phyloP scores from a whole-genome alignment of 2,888 invertebrate genomes.

The Electrophaes corylata region DNA sequence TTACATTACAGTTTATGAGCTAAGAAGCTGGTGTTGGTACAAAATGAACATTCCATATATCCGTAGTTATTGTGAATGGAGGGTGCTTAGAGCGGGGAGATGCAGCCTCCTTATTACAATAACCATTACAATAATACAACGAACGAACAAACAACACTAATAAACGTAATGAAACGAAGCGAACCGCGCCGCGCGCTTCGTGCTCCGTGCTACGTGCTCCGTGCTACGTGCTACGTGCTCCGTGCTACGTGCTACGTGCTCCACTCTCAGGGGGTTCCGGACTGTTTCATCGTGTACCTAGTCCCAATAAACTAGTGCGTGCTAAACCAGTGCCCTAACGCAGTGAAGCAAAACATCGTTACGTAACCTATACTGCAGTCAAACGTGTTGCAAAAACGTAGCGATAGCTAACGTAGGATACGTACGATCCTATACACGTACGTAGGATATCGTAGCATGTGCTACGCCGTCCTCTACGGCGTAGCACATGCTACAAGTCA shows the following conservation, averaged over 20 bases:
- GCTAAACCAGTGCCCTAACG: too few relatives aligned
- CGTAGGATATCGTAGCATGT: neutral
- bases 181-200: neutral
- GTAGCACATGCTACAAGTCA: neutral
- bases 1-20: neutral
- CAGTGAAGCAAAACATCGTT: too few relatives aligned
- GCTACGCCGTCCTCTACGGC: neutral
- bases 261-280: too few relatives aligned
- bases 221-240: too few relatives aligned
- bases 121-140: conserved; percentile 9
- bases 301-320: too few relatives aligned
- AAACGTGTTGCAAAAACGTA: too few relatives aligned
- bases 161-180: conserved; percentile 15
- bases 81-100: neutral
- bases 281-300: too few relatives aligned
- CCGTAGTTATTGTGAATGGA: neutral
- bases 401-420: too few relatives aligned
- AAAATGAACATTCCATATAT: neutral
- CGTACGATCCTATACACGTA: too few relatives aligned
- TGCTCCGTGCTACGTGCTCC: neutral
- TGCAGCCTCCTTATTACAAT: conserved; percentile 8
- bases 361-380: too few relatives aligned
- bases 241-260: too few relatives aligned
- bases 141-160: conserved; percentile 7
- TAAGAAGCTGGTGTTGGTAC: neutral